Conservation (phyloP, 2,113 vertebrate species). For the Prionailurus viverrinus region DNA sequence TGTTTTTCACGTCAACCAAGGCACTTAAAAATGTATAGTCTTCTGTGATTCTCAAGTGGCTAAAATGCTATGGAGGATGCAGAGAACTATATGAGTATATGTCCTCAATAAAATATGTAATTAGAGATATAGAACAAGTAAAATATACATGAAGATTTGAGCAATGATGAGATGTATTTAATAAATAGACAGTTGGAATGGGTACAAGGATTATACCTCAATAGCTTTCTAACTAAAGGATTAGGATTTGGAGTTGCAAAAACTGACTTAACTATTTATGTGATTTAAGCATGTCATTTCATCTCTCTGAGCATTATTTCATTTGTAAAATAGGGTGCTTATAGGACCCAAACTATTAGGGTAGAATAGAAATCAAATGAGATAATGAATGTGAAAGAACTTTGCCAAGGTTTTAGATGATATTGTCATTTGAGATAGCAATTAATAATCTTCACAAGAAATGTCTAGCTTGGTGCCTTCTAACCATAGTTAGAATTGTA, state of each 20-base stretch:
- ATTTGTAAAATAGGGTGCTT: neutral
- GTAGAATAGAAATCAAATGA: neutral
- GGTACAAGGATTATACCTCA: neutral
- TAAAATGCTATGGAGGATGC: neutral
- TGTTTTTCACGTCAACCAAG: conserved; percentile 12
- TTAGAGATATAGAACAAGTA: neutral
- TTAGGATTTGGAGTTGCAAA: neutral
- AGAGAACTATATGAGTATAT: neutral
- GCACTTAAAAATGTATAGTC: neutral
- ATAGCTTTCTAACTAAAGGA: neutral
- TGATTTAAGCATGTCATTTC: conserved; percentile 1
- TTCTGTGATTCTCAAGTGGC: neutral
- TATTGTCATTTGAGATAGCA: neutral
- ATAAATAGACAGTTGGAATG: neutral
- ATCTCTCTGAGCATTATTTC: neutral
- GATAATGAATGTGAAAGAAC: neutral
- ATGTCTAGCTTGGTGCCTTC: neutral
- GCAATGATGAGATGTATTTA: neutral
- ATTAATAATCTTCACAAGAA: neutral
- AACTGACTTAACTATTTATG: neutral
- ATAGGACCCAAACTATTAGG: neutral
- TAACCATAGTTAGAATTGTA: neutral
- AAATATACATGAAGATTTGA: neutral
- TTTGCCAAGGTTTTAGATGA: neutral
- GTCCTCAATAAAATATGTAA: neutral